Evolutionary conservation across 2,797 vertebrate species (phyloP).

Genomic region (Discoglossus pictus): DNA sequence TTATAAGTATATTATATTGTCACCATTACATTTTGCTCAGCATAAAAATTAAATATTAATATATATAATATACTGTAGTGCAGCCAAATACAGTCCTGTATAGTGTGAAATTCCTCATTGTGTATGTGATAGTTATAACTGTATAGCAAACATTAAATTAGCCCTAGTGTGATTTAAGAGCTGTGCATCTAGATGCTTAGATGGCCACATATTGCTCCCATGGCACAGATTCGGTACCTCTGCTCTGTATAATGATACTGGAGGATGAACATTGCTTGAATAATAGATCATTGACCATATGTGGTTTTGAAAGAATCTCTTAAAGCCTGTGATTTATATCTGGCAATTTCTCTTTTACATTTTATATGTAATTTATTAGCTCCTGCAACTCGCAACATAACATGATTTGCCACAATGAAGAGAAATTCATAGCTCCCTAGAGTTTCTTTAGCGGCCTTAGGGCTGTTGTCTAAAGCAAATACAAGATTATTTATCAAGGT

Average conservation of each 20-base stretch:
- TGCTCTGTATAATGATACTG: constrained; percentile 7
- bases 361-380: neutral
- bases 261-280: neutral
- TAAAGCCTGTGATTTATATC: constrained; percentile 6
- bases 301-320: neutral
- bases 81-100: too few relatives aligned
- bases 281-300: constrained; percentile 9
- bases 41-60: too few relatives aligned
- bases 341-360: neutral
- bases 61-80: too few relatives aligned
- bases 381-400: neutral
- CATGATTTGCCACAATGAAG: neutral
- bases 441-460: neutral
- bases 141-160: neutral
- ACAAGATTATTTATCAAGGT: too few relatives aligned
- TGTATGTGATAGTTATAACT: neutral
- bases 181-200: neutral
- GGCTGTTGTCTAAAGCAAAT: too few relatives aligned
- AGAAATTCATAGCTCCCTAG: neutral
- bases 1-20: too few relatives aligned
- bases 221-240: neutral
- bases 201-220: constrained; percentile 1
- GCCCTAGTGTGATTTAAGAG: neutral
- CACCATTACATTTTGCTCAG: too few relatives aligned
- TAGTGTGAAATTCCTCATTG: neutral